phyloP scores from a whole-genome alignment of 2,888 invertebrate genomes.

The Netelia inedita region DNA sequence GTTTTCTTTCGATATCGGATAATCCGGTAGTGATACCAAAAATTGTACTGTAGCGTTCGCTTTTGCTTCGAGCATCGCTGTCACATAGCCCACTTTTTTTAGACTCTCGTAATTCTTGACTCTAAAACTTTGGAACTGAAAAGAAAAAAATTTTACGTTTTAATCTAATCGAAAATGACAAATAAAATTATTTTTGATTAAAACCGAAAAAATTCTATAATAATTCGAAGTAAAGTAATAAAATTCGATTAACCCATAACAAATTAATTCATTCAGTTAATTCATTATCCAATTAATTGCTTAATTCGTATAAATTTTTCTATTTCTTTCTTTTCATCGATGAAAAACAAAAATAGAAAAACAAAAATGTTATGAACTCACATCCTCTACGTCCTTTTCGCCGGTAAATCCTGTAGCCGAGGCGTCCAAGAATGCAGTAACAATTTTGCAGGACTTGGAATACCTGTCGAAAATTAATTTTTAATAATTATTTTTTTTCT shows the following conservation, averaged over 20 bases:
- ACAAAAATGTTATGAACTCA: constrained; percentile 68
- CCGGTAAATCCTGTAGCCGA: constrained; percentile 76
- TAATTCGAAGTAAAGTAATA: no score
- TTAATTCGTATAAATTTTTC: not conserved
- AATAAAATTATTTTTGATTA: not conserved
- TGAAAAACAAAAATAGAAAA: constrained; percentile 11
- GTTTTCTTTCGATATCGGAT: constrained; percentile 69
- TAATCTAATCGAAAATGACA: constrained; percentile 6
- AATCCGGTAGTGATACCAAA: constrained; percentile 73
- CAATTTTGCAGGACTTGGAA: constrained; percentile 74
- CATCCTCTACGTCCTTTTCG: constrained; percentile 79
- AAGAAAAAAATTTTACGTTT: constrained; percentile 18
- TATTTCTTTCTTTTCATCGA: not conserved
- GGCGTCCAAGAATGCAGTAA: constrained; percentile 77
- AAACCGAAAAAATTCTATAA: not conserved
- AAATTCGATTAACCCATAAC: no score
- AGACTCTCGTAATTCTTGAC: constrained; percentile 77
- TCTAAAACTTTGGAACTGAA: constrained; percentile 79
- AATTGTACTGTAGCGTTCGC: constrained; percentile 78
- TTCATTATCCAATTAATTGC: not conserved
- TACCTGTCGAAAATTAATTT: constrained; percentile 72
- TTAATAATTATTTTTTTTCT: constrained; percentile 5
- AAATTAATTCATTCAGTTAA: not conserved
- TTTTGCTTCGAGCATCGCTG: constrained; percentile 78
- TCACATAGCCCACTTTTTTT: constrained; percentile 76